Conservation (phyloP, 2,113 vertebrate genomes). For the Corapipo altera region DNA sequence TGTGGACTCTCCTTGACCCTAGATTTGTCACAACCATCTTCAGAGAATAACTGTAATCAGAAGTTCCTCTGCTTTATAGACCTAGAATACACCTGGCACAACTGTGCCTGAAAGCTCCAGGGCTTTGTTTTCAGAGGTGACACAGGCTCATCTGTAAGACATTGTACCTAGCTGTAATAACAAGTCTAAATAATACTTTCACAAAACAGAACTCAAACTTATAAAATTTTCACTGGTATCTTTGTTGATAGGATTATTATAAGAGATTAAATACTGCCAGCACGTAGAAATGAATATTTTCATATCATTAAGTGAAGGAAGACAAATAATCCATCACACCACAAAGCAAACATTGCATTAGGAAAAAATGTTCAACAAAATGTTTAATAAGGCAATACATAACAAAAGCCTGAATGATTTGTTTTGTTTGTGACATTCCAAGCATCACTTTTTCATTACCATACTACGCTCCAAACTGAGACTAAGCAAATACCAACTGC, state of each 20-base stretch:
- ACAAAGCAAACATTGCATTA: not conserved
- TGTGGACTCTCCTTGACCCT: not conserved
- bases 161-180: not conserved
- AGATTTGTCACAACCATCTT: not conserved
- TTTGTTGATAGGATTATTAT: not conserved
- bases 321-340: not conserved
- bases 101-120: not conserved
- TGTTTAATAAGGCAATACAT: conserved; percentile 5
- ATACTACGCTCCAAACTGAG: not conserved
- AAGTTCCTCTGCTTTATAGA: not conserved
- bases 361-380: not conserved
- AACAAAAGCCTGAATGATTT: not conserved
- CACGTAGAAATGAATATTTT: not conserved
- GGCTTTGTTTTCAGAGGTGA: not conserved
- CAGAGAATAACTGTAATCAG: not conserved
- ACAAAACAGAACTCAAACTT: not conserved
- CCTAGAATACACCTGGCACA: not conserved
- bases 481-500: conserved; percentile 1
- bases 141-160: not conserved
- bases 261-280: conserved; percentile 8
- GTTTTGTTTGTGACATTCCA: conserved; percentile 40
- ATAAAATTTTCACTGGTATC: not conserved
- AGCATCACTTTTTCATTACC: conserved; percentile 17
- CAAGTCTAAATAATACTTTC: not conserved
- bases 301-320: not conserved